Conservation (phyloP, 2,888 invertebrate genomes). For the Mellilla xanthometata region DNA sequence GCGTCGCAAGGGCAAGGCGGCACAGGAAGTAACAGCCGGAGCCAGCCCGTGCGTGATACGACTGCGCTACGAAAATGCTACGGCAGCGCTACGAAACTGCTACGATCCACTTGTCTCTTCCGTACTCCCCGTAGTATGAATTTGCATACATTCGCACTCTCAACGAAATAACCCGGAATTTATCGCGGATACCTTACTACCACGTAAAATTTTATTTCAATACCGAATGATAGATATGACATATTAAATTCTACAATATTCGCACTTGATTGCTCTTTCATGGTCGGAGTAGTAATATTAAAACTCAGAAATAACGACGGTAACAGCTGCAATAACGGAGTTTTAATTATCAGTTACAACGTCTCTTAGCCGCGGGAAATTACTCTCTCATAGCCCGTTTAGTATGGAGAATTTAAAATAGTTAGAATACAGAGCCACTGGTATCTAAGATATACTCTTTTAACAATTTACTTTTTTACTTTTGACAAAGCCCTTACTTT, state of each 20-base stretch:
- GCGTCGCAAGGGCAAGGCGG: slow-evolving; percentile 23
- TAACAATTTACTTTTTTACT: no score
- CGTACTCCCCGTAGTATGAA: slow-evolving; percentile 30
- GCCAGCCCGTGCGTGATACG: slow-evolving; percentile 23
- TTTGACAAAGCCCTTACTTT: no score
- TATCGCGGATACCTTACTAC: slow-evolving; percentile 2
- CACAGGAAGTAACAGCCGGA: slow-evolving; percentile 67
- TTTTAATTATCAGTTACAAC: slow-evolving; percentile 79
- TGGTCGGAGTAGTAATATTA: slow-evolving; percentile 58
- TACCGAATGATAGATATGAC: slow-evolving; percentile 35
- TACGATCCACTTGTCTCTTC: slow-evolving; percentile 30
- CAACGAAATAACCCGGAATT: slow-evolving; percentile 9
- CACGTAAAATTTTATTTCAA: slow-evolving; percentile 18
- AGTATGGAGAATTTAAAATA: slow-evolving; percentile 55
- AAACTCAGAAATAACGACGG: slow-evolving; percentile 65
- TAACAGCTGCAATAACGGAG: slow-evolving; percentile 74
- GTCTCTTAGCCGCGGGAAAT: slow-evolving; percentile 70
- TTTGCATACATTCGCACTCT: slow-evolving; percentile 26
- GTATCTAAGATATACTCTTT: no score
- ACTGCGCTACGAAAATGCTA: slow-evolving; percentile 26
- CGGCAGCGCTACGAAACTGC: slow-evolving; percentile 24
- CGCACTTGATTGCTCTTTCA: slow-evolving; percentile 55
- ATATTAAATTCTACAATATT: slow-evolving; percentile 45
- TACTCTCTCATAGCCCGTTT: slow-evolving; percentile 72
- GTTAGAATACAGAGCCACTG: no score